Percentiles rank a stretch among this genome's conserved stretches.
Conservation (phyloP, 2,888 invertebrate species). For the Melieria picta region DNA sequence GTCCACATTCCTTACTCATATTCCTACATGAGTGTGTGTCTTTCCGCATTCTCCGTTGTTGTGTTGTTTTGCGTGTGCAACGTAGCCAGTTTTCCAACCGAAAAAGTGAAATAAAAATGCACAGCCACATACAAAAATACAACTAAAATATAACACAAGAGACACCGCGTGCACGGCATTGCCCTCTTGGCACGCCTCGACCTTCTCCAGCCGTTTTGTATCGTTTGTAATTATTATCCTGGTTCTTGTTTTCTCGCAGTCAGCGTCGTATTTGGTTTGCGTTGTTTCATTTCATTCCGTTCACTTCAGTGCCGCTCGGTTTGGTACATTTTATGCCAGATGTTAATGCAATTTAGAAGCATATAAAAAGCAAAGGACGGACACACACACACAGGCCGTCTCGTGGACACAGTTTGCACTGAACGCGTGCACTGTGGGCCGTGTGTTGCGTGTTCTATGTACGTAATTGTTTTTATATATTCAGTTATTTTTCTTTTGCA, state of each 20-base stretch:
- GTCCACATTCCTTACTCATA: not conserved
- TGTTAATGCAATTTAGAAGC: constrained; percentile 18
- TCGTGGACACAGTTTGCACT: too few species aligned
- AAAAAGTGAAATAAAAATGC: too few species aligned
- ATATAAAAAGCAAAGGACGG: constrained; percentile 5
- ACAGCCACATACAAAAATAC: too few species aligned
- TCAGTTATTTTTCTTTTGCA: not conserved
- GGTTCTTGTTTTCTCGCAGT: constrained; percentile 1
- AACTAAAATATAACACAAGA: too few species aligned
- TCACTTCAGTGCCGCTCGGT: not conserved
- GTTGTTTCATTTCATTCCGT: not conserved
- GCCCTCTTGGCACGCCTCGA: constrained; percentile 11
- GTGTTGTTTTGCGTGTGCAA: constrained; percentile 14
- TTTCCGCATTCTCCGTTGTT: too few species aligned
- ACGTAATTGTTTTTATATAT: not conserved
- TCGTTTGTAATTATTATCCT: constrained; percentile 17
- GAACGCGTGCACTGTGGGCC: not conserved
- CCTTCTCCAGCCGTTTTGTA: too few species aligned
- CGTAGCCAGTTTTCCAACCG: not conserved
- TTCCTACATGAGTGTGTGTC: not conserved
- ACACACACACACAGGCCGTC: not conserved
- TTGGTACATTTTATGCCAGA: constrained; percentile 22
- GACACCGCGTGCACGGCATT: constrained; percentile 5
- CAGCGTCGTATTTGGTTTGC: not conserved
- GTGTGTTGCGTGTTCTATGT: constrained; percentile 10